These are phyloP conservation scores for Oligia latruncula DNA, from an alignment of 2,888 invertebrate species.

Conservation along the genomic window DNA sequence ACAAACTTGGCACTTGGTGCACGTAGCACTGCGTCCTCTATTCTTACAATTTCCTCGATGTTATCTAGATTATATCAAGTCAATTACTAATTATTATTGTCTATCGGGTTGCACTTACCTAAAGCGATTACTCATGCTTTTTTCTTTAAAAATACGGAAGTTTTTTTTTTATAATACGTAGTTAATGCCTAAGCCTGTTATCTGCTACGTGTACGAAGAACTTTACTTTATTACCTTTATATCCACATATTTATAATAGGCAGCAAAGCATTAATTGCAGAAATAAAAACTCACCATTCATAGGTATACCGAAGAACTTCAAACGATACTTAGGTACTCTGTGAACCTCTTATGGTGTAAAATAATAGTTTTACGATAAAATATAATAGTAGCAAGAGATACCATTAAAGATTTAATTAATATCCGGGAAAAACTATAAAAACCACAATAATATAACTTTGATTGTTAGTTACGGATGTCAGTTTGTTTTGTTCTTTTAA, in stretches of 20 bases:
- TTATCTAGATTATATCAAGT: background rate
- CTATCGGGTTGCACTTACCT: slow-evolving; percentile 4
- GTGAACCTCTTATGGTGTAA: slow-evolving; percentile 8
- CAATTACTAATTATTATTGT: background rate
- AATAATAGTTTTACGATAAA: slow-evolving; percentile 28
- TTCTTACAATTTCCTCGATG: background rate
- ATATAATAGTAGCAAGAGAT: slow-evolving; percentile 8
- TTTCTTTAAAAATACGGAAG: slow-evolving; percentile 1
- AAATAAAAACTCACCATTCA: slow-evolving; percentile 14
- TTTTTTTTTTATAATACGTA: background rate
- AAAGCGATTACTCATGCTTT: background rate
- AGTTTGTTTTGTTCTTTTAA: slow-evolving; percentile 14
- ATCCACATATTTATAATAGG: background rate
- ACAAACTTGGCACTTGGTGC: background rate
- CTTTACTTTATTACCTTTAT: slow-evolving; percentile 14
- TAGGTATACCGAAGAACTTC: background rate
- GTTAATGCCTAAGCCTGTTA: background rate
- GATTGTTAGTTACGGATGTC: slow-evolving; percentile 25
- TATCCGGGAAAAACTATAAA: slow-evolving; percentile 24
- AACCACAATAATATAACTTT: slow-evolving; percentile 25
- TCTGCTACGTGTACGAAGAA: background rate
- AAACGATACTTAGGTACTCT: background rate
- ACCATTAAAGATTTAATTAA: slow-evolving; percentile 15
- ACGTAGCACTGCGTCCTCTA: background rate
- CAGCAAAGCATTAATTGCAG: slow-evolving; percentile 3